Evolutionary conservation across 2,113 vertebrate genomes (phyloP).

Genomic region (Notarius lentiginosus): DNA sequence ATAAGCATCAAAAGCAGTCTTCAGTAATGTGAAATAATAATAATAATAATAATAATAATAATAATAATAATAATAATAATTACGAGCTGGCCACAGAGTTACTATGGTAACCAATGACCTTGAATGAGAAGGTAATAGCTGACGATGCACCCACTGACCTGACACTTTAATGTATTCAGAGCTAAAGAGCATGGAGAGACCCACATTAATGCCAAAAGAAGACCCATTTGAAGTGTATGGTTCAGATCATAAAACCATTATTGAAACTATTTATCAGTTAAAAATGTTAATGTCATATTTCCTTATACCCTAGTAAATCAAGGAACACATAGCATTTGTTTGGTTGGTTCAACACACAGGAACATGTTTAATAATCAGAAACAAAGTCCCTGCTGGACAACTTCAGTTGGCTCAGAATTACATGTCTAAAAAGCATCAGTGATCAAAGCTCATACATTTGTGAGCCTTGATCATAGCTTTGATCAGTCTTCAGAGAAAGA

Average conservation of each 20-base stretch:
- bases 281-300: conserved; percentile 25
- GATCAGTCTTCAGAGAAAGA: conserved; percentile 9
- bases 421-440: not conserved
- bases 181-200: conserved; percentile 29
- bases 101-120: conserved; percentile 55
- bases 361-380: conserved; percentile 5
- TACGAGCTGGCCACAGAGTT: conserved; percentile 42
- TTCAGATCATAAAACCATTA: conserved; percentile 15
- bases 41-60: not conserved
- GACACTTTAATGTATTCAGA: conserved; percentile 46
- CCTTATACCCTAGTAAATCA: not conserved
- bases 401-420: conserved; percentile 4
- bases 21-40: conserved; percentile 46
- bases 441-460: conserved; percentile 16
- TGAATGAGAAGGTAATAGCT: conserved; percentile 32
- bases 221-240: conserved; percentile 26
- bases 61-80: no score
- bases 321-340: conserved; percentile 5
- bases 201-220: conserved; percentile 19
- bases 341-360: not conserved
- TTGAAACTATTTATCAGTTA: conserved; percentile 8
- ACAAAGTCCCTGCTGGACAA: conserved; percentile 5
- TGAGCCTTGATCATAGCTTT: conserved; percentile 22
- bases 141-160: conserved; percentile 33
- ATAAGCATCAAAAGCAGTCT: conserved; percentile 19